A percentile compares a stretch with the other conserved stretches of the same genome.
Evolutionary conservation across 1,140 invertebrate genomes (phyloP).

Genomic region (Bicyclus anynana): DNA sequence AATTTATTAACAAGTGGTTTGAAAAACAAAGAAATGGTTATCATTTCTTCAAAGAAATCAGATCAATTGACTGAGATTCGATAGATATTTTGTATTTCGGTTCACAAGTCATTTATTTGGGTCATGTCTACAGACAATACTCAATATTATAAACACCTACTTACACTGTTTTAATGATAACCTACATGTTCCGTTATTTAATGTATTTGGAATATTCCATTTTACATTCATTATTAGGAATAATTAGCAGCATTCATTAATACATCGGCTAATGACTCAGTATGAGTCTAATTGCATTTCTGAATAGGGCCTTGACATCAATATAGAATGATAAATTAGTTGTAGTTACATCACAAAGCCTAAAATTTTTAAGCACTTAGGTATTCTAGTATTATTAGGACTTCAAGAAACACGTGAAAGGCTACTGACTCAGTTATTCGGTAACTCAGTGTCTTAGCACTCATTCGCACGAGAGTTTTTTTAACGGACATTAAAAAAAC

Average conservation of each 20-base stretch:
- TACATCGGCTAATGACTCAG: slow-evolving; percentile 14
- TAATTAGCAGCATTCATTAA: slow-evolving; percentile 25
- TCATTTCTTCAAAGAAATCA: neutral
- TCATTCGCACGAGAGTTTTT: too few relatives aligned
- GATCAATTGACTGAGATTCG: slow-evolving; percentile 12
- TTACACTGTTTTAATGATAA: slow-evolving; percentile 48
- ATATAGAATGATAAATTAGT: neutral
- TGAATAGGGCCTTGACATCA: slow-evolving; percentile 19
- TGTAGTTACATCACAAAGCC: neutral
- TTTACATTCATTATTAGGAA: slow-evolving; percentile 21
- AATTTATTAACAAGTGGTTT: neutral
- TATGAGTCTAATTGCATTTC: slow-evolving; percentile 17
- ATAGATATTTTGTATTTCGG: slow-evolving; percentile 8
- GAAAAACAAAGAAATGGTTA: neutral
- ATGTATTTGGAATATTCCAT: slow-evolving; percentile 50
- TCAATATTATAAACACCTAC: slow-evolving; percentile 34
- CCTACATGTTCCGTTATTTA: slow-evolving; percentile 57
- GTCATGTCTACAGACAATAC: slow-evolving; percentile 35
- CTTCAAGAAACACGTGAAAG: too few relatives aligned
- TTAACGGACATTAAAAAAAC: too few relatives aligned
- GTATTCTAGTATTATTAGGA: too few relatives aligned
- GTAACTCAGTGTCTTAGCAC: too few relatives aligned
- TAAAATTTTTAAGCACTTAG: neutral
- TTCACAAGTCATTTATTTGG: slow-evolving; percentile 26
- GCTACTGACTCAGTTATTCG: too few relatives aligned